Percentiles rank a stretch among this genome's conserved stretches.
These are phyloP conservation scores for Ommatoiulus sabulosus DNA, from an alignment of 2,888 invertebrate species.

Conservation along the genomic window DNA sequence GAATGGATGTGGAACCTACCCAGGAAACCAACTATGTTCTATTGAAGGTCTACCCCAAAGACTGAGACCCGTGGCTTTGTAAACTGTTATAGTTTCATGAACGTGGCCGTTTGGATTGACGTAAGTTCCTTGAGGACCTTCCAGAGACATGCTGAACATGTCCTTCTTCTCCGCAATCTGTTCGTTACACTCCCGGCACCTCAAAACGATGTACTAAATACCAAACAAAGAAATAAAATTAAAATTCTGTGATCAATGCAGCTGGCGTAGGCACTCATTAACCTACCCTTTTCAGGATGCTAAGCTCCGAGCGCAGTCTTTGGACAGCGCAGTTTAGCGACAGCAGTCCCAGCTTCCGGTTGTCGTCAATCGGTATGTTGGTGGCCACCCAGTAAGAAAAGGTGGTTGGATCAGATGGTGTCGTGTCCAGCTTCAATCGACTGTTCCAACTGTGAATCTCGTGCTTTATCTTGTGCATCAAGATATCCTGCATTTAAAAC, in stretches of 20 bases:
- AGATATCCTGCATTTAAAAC: constrained; percentile 62
- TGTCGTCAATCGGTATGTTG: constrained; percentile 78
- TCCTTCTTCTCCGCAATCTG: constrained; percentile 75
- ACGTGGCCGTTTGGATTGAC: constrained; percentile 84
- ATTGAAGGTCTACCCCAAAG: constrained; percentile 73
- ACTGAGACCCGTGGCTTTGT: constrained; percentile 67
- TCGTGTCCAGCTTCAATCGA: constrained; percentile 64
- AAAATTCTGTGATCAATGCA: background rate
- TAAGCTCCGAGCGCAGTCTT: constrained; percentile 74
- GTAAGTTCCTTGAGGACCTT: constrained; percentile 83
- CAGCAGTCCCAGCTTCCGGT: constrained; percentile 75
- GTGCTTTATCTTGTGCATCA: constrained; percentile 65
- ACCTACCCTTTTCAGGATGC: constrained; percentile 67
- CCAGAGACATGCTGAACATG: constrained; percentile 83
- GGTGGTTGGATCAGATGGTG: constrained; percentile 77
- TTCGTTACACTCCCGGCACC: constrained; percentile 72
- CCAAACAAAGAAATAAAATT: background rate
- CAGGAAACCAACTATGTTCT: constrained; percentile 88
- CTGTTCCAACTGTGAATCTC: constrained; percentile 68
- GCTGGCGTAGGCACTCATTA: constrained; percentile 58
- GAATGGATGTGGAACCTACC: constrained; percentile 70
- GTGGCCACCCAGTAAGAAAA: constrained; percentile 85
- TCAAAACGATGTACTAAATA: constrained; percentile 63
- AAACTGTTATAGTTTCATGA: constrained; percentile 81
- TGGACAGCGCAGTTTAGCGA: constrained; percentile 77